phyloP scores from a whole-genome alignment of 2,113 vertebrate species.

The Lepidothrix coronata region DNA sequence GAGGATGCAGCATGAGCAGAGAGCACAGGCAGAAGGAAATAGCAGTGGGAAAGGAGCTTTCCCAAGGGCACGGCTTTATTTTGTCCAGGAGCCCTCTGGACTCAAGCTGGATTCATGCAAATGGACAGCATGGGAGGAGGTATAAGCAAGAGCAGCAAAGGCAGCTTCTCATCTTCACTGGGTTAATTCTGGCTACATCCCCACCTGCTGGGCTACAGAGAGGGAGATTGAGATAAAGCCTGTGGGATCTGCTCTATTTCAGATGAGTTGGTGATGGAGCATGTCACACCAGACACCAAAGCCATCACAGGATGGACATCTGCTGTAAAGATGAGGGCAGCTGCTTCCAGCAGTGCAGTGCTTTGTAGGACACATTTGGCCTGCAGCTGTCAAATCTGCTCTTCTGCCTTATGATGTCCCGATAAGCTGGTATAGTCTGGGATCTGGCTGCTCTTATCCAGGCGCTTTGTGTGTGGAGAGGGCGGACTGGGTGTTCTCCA shows the following conservation, averaged over 20 bases:
- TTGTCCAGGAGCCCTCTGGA: neutral
- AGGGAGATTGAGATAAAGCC: neutral
- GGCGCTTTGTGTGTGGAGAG: neutral
- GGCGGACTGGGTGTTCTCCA: neutral
- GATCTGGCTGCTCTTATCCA: neutral
- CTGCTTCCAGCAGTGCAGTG: constrained; percentile 12
- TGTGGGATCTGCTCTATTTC: constrained; percentile 22
- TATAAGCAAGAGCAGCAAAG: neutral
- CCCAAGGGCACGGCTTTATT: neutral
- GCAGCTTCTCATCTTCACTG: neutral
- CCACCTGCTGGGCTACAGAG: neutral
- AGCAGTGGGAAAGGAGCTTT: neutral
- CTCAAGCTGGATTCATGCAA: neutral
- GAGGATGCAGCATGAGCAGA: neutral
- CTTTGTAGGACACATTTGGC: constrained; percentile 42
- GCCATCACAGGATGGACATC: constrained; percentile 12
- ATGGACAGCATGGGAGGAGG: neutral
- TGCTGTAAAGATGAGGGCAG: constrained; percentile 48
- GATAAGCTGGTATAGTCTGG: constrained; percentile 1
- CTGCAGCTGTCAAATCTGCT: constrained; percentile 38
- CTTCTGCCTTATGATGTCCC: constrained; percentile 23
- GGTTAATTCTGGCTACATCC: neutral
- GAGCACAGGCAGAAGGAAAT: neutral
- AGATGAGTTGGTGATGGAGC: neutral
- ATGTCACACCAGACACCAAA: neutral